These are phyloP conservation scores for Malachius bipustulatus DNA, from an alignment of 2,888 invertebrate genomes.

Conservation along the genomic window DNA sequence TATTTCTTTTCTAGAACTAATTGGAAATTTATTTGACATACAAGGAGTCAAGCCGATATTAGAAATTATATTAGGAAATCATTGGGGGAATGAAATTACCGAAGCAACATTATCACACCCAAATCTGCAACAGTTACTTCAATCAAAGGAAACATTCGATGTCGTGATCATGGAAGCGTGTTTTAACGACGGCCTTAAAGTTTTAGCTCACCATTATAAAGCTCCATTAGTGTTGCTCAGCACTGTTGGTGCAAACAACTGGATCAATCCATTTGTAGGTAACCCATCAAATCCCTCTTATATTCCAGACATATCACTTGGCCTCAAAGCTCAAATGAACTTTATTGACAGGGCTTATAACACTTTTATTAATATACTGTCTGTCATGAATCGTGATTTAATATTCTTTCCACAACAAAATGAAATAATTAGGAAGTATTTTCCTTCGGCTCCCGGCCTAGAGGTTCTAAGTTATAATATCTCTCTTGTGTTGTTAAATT, in stretches of 20 bases:
- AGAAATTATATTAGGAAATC: too few relatives aligned
- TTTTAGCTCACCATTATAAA: conserved; percentile 29
- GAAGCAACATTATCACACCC: too few relatives aligned
- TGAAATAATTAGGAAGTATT: conserved; percentile 22
- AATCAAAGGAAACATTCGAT: conserved; percentile 31
- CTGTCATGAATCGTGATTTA: conserved; percentile 14
- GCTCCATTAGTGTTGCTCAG: conserved; percentile 29
- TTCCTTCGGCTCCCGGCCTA: conserved; percentile 23
- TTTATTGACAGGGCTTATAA: conserved; percentile 44
- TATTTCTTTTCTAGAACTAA: too few relatives aligned
- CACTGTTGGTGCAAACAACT: conserved; percentile 34
- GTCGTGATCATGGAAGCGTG: conserved; percentile 35
- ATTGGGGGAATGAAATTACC: too few relatives aligned
- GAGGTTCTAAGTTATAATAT: conserved; percentile 23
- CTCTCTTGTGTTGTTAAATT: conserved; percentile 27
- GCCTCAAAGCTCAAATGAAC: conserved; percentile 28
- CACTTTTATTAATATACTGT: conserved; percentile 30
- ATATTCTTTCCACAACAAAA: conserved; percentile 20
- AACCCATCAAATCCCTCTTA: conserved; percentile 36
- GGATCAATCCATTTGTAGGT: conserved; percentile 38
- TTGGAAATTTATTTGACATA: too few relatives aligned
- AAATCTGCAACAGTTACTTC: conserved; percentile 28
- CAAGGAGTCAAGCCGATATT: too few relatives aligned
- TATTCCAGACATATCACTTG: conserved; percentile 13
- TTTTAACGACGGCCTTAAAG: conserved; percentile 37